phyloP scores from a whole-genome alignment of 2,113 vertebrate species.

The Tetraodon nigroviridis region DNA sequence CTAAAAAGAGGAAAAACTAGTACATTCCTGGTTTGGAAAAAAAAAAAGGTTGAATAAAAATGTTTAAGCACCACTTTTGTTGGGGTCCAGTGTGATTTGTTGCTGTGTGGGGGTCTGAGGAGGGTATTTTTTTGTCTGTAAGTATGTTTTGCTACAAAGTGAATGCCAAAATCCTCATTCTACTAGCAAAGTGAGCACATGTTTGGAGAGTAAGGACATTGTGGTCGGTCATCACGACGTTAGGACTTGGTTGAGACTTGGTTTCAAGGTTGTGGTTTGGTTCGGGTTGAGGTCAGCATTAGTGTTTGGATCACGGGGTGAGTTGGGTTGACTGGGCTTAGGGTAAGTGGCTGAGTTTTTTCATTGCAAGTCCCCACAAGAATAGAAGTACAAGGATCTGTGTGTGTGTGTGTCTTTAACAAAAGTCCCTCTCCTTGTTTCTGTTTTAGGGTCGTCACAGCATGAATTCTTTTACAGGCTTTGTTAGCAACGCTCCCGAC shows the following conservation, averaged over 20 bases:
- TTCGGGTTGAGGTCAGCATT: no score
- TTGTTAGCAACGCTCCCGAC: constrained; percentile 52
- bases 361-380: background rate
- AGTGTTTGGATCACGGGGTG: no score
- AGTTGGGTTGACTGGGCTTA: no score
- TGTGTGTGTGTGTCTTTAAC: constrained; percentile 38
- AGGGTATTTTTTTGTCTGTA: constrained; percentile 17
- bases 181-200: no score
- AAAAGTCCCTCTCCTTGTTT: constrained; percentile 56
- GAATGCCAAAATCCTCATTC: no score
- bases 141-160: background rate
- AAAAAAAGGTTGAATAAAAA: constrained; percentile 77
- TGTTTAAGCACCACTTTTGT: constrained; percentile 73
- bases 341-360: no score
- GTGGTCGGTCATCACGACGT: background rate
- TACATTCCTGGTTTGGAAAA: constrained; percentile 81
- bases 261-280: no score
- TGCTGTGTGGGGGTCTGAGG: constrained; percentile 31
- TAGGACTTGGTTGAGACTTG: no score
- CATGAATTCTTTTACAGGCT: constrained; percentile 51
- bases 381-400: constrained; percentile 6
- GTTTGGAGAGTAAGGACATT: no score
- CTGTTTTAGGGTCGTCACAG: constrained; percentile 43
- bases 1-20: constrained; percentile 70
- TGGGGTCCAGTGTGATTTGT: constrained; percentile 57